Evolutionary conservation across 2,113 vertebrate genomes (phyloP).

Genomic region (Porphyrio hochstetteri): DNA sequence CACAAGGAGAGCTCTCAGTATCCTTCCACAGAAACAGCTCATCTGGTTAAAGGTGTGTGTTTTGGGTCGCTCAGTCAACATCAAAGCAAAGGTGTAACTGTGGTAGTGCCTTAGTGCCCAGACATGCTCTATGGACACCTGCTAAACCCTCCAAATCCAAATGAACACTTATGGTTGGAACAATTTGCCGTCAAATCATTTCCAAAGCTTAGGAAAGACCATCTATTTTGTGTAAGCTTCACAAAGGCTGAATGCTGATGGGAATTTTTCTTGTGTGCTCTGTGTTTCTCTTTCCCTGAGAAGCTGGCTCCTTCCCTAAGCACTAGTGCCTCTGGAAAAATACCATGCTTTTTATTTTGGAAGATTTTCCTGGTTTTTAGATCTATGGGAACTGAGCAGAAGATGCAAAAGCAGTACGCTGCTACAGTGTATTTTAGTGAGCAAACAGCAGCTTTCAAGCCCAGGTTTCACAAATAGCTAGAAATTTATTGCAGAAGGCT

Average conservation of each 20-base stretch:
- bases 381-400: rapidly evolving
- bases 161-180: not conserved
- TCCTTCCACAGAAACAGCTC: not conserved
- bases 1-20: rapidly evolving
- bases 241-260: rapidly evolving
- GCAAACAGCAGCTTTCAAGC: not conserved
- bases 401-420: not conserved
- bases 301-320: not conserved
- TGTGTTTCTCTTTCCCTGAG: not conserved
- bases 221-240: not conserved
- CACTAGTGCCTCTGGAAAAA: not conserved
- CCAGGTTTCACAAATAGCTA: not conserved
- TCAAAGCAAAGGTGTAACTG: not conserved
- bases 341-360: not conserved
- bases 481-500: not conserved
- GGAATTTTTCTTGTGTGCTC: not conserved
- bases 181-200: not conserved
- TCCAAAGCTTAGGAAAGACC: not conserved
- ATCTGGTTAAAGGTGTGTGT: not conserved
- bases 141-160: not conserved
- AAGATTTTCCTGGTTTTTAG: not conserved
- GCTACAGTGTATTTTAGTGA: rapidly evolving
- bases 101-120: not conserved
- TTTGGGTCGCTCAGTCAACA: not conserved
- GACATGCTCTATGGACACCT: not conserved